These are phyloP conservation scores for Seriola aureovittata DNA, from an alignment of 2,113 vertebrate species.

Conservation along the genomic window DNA sequence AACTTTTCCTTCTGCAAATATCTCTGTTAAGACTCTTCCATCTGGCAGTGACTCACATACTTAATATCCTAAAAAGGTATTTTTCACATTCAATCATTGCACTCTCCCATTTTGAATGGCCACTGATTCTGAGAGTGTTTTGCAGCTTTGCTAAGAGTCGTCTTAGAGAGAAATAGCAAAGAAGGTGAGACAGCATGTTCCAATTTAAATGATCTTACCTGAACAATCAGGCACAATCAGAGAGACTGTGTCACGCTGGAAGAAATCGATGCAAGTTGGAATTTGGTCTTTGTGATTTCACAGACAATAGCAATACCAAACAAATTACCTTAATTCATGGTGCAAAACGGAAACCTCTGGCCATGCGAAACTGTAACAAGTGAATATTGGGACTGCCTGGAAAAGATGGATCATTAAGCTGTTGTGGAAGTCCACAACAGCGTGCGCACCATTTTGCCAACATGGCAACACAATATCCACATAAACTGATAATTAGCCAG, in stretches of 20 bases:
- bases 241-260: conserved; percentile 42
- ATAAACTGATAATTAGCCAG: background rate
- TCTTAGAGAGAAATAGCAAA: conserved; percentile 25
- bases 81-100: conserved; percentile 19
- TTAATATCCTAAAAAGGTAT: conserved; percentile 17
- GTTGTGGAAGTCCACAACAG: background rate
- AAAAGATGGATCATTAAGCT: conserved; percentile 17
- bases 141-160: conserved; percentile 43
- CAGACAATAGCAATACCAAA: conserved; percentile 38
- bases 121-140: conserved; percentile 48
- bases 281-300: conserved; percentile 40
- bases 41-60: background rate
- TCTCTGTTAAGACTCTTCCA: conserved; percentile 2
- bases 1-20: background rate
- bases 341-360: conserved; percentile 11
- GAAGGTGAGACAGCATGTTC: conserved; percentile 27
- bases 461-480: background rate
- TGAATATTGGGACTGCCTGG: conserved; percentile 5
- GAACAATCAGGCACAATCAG: conserved; percentile 62
- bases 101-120: conserved; percentile 11
- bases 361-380: conserved; percentile 24
- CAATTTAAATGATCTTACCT: conserved; percentile 51
- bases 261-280: conserved; percentile 33
- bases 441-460: background rate
- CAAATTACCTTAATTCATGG: conserved; percentile 17